Percentiles rank a stretch among this genome's conserved stretches.
phyloP scores from a whole-genome alignment of 2,113 vertebrate genomes.

The Sarotherodon lohbergeri region DNA sequence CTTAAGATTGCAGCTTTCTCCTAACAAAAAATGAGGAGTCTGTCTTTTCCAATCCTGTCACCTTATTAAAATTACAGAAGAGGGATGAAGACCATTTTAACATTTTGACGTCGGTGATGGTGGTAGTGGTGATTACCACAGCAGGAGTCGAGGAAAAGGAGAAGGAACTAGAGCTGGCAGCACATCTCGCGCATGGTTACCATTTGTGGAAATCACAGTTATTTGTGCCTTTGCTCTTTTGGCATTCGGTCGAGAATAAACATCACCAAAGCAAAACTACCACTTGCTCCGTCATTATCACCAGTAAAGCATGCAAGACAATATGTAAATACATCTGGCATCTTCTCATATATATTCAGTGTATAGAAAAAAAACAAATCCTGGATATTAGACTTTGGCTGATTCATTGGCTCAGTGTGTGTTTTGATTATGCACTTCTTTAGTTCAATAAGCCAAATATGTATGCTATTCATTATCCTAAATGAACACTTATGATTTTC shows the following conservation, averaged over 20 bases:
- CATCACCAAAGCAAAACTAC: not conserved
- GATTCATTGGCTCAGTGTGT: not conserved
- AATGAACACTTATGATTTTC: not conserved
- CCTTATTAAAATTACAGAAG: not conserved
- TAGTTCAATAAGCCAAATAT: not conserved
- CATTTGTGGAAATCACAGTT: slow-evolving; percentile 24
- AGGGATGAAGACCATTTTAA: not conserved
- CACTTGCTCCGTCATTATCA: slow-evolving; percentile 3
- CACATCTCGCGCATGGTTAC: not conserved
- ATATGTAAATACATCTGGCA: not conserved
- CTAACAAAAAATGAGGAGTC: not conserved
- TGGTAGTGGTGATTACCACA: not conserved
- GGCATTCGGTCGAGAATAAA: not conserved
- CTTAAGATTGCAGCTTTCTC: not conserved
- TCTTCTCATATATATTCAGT: not conserved
- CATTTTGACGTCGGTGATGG: not conserved
- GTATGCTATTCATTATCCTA: not conserved
- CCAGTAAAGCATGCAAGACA: not conserved
- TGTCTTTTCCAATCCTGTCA: not conserved
- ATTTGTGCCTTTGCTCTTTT: not conserved
- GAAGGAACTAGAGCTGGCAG: not conserved
- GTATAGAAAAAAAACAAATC: not conserved
- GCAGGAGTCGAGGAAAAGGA: not conserved
- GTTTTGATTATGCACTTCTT: not conserved
- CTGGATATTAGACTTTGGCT: not conserved